A percentile compares a stretch with the other conserved stretches of the same genome.
Conservation (phyloP, 2,113 vertebrate genomes). For the Cichladusa arquata region DNA sequence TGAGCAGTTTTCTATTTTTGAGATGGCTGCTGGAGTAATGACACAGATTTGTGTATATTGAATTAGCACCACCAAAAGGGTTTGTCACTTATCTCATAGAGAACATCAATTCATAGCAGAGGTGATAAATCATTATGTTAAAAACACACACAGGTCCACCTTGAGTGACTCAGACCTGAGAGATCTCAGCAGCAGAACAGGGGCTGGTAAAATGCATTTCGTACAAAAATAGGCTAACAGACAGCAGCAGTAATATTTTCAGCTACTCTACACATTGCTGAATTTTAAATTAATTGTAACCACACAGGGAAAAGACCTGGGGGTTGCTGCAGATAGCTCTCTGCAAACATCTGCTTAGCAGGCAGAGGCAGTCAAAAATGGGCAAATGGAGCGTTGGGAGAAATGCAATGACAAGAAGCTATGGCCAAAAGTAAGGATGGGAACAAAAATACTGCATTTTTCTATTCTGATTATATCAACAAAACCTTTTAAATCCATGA, state of each 20-base stretch:
- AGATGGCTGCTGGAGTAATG: neutral
- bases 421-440: neutral
- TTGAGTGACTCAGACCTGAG: neutral
- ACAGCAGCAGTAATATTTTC: neutral
- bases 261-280: constrained; percentile 39
- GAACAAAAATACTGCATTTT: neutral
- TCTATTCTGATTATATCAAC: neutral
- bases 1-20: neutral
- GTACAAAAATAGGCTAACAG: neutral
- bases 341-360: constrained; percentile 51
- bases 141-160: neutral
- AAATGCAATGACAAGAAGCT: neutral
- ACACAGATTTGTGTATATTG: neutral
- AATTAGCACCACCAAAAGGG: neutral
- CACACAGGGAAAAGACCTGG: constrained; percentile 43
- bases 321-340: constrained; percentile 7
- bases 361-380: neutral
- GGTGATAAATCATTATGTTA: neutral
- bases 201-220: neutral
- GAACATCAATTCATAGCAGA: neutral
- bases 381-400: neutral
- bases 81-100: neutral
- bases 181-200: neutral
- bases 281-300: constrained; percentile 43
- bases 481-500: neutral